phyloP scores from a whole-genome alignment of 2,888 invertebrate species.

The Venustoraphidia nigricollis region DNA sequence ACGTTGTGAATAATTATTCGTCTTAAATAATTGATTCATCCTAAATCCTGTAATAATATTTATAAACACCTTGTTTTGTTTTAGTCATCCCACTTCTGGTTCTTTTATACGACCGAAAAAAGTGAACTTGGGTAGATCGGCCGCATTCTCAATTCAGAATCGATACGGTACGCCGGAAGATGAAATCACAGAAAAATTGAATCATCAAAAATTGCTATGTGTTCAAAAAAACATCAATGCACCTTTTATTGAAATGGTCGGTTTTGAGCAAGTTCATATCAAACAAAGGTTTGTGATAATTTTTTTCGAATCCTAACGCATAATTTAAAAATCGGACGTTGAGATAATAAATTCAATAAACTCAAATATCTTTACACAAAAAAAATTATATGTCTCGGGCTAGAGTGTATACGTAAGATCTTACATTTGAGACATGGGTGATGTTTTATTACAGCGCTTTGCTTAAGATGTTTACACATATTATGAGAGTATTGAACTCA shows the following conservation, averaged over 20 bases:
- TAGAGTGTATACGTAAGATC: no score
- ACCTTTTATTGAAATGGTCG: slow-evolving; percentile 75
- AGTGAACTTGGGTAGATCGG: slow-evolving; percentile 52
- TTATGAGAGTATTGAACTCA: no score
- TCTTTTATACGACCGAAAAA: slow-evolving; percentile 80
- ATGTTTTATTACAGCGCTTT: no score
- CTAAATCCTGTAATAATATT: no score
- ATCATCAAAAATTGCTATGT: slow-evolving; percentile 39
- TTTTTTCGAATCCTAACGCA: neutral
- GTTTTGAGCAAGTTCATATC: slow-evolving; percentile 66
- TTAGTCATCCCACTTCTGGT: slow-evolving; percentile 61
- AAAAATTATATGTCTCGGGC: no score
- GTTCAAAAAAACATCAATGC: slow-evolving; percentile 62
- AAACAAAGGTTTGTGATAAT: slow-evolving; percentile 30
- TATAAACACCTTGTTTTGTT: slow-evolving; percentile 9
- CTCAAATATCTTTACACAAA: no score
- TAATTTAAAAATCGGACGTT: no score
- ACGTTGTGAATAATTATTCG: no score
- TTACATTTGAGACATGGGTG: no score
- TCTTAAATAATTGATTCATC: no score
- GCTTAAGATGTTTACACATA: no score
- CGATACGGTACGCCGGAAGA: slow-evolving; percentile 46
- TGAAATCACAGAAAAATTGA: slow-evolving; percentile 40
- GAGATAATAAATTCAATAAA: no score
- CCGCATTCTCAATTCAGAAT: slow-evolving; percentile 56